A percentile compares a stretch with the other conserved stretches of the same genome.
Evolutionary conservation across 2,797 vertebrate genomes (phyloP).

Genomic region (Catharus ustulatus): DNA sequence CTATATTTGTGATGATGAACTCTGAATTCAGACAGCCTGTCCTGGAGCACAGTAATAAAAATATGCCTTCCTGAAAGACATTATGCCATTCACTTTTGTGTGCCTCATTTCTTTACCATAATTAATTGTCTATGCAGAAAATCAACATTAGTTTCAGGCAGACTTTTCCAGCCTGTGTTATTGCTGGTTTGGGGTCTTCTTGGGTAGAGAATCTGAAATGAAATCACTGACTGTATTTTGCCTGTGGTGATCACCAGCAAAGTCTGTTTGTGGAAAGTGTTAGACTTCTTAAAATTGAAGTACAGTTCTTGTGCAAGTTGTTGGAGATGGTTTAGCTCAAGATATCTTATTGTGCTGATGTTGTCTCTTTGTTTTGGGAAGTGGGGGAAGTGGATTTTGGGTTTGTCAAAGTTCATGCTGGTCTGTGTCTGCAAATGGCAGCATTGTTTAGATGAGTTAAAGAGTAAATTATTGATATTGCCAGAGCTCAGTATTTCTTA

Average conservation of each 20-base stretch:
- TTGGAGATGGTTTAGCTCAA: not conserved
- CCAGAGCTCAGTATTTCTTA: not conserved
- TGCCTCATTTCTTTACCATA: slow-evolving; percentile 28
- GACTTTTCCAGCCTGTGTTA: not conserved
- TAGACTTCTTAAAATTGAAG: not conserved
- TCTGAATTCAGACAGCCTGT: slow-evolving; percentile 41
- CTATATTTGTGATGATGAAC: not conserved
- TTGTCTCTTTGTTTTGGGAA: not conserved
- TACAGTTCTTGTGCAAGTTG: not conserved
- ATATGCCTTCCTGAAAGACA: slow-evolving; percentile 59
- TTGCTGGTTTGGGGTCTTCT: not conserved
- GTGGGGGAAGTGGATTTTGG: not conserved
- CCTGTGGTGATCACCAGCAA: slow-evolving; percentile 8
- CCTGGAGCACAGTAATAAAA: slow-evolving; percentile 44
- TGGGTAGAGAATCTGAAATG: slow-evolving; percentile 3
- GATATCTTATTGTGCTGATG: not conserved
- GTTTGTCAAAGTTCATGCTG: not conserved
- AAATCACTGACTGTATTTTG: slow-evolving; percentile 25
- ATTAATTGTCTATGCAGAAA: slow-evolving; percentile 4
- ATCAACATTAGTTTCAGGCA: slow-evolving; percentile 28
- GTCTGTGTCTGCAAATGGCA: not conserved
- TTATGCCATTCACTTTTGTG: not conserved
- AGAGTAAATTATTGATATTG: slow-evolving; percentile 22
- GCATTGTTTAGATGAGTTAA: slow-evolving; percentile 24
- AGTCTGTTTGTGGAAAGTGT: not conserved